phyloP scores from a whole-genome alignment of 2,888 invertebrate species.

The Chesias legatella region DNA sequence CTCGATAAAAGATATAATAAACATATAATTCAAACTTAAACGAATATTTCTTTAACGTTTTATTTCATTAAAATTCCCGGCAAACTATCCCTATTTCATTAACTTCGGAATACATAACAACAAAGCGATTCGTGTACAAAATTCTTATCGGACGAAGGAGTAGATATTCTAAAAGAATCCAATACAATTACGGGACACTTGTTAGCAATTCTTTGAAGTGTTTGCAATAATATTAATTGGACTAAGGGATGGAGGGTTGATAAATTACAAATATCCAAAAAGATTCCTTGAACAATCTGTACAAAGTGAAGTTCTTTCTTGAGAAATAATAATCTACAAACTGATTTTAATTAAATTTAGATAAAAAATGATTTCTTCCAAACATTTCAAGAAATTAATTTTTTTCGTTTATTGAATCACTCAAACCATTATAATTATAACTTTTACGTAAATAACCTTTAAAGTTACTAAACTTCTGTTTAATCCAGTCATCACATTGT shows the following conservation, averaged over 20 bases:
- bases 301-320: neutral
- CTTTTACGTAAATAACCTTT: no score
- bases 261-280: slow-evolving; percentile 42
- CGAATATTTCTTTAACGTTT: no score
- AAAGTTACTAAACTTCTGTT: no score
- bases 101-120: no score
- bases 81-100: neutral
- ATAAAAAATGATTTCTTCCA: no score
- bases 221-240: slow-evolving; percentile 32
- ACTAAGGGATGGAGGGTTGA: slow-evolving; percentile 18
- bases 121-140: neutral
- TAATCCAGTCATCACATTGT: no score
- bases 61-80: no score
- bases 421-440: no score
- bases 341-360: slow-evolving; percentile 6
- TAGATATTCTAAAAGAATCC: slow-evolving; percentile 7
- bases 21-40: no score
- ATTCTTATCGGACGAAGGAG: neutral
- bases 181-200: slow-evolving; percentile 14
- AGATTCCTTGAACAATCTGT: neutral
- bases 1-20: no score
- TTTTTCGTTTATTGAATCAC: no score
- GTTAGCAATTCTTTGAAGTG: slow-evolving; percentile 33
- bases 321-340: neutral
- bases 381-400: no score